Percentiles rank a stretch among this genome's conserved stretches.
phyloP scores from a whole-genome alignment of 2,113 vertebrate species.

The Oostethus manadensis region DNA sequence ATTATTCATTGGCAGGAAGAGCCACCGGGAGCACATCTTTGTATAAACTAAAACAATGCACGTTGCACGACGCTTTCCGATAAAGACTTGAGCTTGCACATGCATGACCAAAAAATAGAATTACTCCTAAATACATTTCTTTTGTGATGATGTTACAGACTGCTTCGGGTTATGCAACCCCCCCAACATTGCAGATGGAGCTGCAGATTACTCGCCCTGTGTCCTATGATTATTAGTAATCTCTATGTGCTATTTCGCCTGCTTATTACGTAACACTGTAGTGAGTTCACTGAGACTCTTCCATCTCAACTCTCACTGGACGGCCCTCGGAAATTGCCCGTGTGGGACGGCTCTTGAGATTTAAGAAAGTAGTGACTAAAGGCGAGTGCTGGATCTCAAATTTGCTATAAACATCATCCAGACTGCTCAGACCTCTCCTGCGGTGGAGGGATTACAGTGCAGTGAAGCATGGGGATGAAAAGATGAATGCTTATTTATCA shows the following conservation, averaged over 20 bases:
- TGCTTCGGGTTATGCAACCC: conserved; percentile 52
- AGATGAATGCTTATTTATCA: conserved; percentile 10
- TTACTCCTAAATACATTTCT: background rate
- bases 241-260: conserved; percentile 42
- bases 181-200: conserved; percentile 53
- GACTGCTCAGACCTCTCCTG: background rate
- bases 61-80: background rate
- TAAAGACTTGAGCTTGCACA: background rate
- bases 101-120: background rate
- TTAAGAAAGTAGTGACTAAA: conserved; percentile 1
- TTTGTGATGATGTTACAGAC: background rate
- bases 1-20: conserved; percentile 24
- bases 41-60: background rate
- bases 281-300: conserved; percentile 25
- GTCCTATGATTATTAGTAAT: conserved; percentile 58
- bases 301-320: conserved; percentile 15
- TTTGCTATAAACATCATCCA: conserved; percentile 14
- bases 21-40: background rate
- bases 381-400: conserved; percentile 14
- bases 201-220: conserved; percentile 53
- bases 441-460: conserved; percentile 16
- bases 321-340: conserved; percentile 7
- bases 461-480: conserved; percentile 6
- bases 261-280: conserved; percentile 45
- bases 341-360: background rate